Conservation (phyloP, 2,797 vertebrate species). For the Aplochiton taeniatus region DNA sequence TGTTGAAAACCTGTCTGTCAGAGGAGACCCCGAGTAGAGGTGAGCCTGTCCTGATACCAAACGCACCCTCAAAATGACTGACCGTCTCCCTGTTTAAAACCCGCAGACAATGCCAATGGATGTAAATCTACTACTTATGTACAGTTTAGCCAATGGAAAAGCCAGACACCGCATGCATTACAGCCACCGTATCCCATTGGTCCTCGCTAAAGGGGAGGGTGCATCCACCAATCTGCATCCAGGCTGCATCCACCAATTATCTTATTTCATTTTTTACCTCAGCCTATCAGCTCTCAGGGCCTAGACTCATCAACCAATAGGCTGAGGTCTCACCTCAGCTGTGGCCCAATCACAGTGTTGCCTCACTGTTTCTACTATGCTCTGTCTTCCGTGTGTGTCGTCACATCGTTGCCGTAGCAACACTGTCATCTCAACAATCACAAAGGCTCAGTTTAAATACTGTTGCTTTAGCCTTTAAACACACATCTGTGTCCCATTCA, state of each 20-base stretch:
- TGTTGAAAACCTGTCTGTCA: not conserved
- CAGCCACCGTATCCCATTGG: not conserved
- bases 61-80: not conserved
- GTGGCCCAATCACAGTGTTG: too few relatives aligned
- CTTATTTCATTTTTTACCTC: not conserved
- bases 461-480: too few relatives aligned
- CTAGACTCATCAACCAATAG: conserved; percentile 50
- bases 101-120: not conserved
- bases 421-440: too few relatives aligned
- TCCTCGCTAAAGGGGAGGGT: not conserved
- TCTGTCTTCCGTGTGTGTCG: too few relatives aligned
- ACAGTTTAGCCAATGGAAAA: not conserved
- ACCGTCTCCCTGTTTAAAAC: conserved; percentile 2
- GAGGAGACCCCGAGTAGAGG: too few relatives aligned
- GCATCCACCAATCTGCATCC: not conserved
- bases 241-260: not conserved
- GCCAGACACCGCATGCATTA: conserved; percentile 2
- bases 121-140: conserved; percentile 1
- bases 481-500: too few relatives aligned
- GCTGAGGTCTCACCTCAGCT: too few relatives aligned
- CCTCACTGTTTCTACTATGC: too few relatives aligned
- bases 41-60: not conserved
- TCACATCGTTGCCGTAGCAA: too few relatives aligned
- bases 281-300: conserved; percentile 18
- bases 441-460: too few relatives aligned